Conservation (phyloP, 1,140 invertebrate genomes). For the Drosophila varians region DNA sequence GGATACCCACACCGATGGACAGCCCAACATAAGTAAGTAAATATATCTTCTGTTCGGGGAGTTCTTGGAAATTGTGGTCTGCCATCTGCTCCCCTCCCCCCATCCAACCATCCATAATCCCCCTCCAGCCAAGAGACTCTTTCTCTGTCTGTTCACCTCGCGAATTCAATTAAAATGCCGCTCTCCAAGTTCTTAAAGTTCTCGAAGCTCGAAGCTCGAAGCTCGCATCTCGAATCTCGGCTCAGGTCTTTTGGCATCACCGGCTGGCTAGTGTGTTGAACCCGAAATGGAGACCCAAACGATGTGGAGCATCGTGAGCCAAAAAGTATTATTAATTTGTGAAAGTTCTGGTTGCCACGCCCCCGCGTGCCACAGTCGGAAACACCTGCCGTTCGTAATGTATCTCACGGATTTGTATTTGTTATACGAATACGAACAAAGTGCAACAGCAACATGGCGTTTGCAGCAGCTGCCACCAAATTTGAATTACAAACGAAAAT, state of each 20-base stretch:
- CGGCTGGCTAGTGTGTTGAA: conserved; percentile 61
- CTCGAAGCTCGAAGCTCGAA: conserved; percentile 6
- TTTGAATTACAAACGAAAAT: conserved; percentile 71
- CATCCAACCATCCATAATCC: neutral
- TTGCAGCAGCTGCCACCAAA: conserved; percentile 50
- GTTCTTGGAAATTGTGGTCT: conserved; percentile 67
- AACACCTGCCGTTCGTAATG: conserved; percentile 46
- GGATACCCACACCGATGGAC: conserved; percentile 11
- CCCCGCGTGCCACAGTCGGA: conserved; percentile 5
- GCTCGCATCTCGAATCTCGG: conserved; percentile 12
- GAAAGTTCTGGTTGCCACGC: conserved; percentile 74
- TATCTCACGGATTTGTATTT: neutral
- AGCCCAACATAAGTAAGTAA: conserved; percentile 39
- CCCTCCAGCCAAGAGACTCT: conserved; percentile 13
- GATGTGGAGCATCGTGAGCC: conserved; percentile 36
- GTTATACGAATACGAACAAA: conserved; percentile 32
- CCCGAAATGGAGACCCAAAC: conserved; percentile 42
- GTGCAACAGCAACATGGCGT: conserved; percentile 31
- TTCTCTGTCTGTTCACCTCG: conserved; percentile 63
- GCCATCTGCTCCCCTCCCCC: conserved; percentile 51
- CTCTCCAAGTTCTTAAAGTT: conserved; percentile 37
- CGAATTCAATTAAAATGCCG: conserved; percentile 78
- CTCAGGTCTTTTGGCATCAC: too few species aligned
- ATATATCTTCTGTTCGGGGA: conserved; percentile 48
- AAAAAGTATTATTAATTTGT: conserved; percentile 74